Evolutionary conservation across 1,140 invertebrate genomes (phyloP).

Genomic region (Ceratina australensis): DNA sequence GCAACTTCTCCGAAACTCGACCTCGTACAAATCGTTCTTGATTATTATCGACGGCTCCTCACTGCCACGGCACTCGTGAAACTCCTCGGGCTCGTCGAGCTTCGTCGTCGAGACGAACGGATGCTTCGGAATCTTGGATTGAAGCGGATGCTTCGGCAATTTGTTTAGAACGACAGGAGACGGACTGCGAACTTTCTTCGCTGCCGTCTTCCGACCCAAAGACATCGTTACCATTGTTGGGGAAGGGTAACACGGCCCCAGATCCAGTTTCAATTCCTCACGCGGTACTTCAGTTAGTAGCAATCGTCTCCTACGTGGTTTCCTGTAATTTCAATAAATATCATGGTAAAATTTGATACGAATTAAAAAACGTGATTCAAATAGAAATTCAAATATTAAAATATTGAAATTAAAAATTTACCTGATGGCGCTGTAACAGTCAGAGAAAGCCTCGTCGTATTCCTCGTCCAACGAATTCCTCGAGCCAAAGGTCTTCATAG

Average conservation of each 20-base stretch:
- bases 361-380: neutral
- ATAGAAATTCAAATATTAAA: neutral
- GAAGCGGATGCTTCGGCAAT: conserved; percentile 17
- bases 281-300: conserved; percentile 60
- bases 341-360: neutral
- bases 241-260: conserved; percentile 37
- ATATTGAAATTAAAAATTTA: neutral
- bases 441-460: neutral
- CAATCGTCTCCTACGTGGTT: conserved; percentile 10
- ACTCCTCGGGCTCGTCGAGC: neutral
- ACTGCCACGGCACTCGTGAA: neutral
- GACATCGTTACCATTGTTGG: neutral
- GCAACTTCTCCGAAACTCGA: conserved; percentile 45
- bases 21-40: conserved; percentile 29
- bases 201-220: neutral
- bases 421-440: neutral
- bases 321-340: neutral
- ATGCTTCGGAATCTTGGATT: conserved; percentile 46
- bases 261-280: conserved; percentile 49
- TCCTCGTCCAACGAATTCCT: neutral
- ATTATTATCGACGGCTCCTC: neutral
- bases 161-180: accelerated
- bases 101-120: conserved; percentile 46
- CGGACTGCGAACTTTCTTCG: neutral
- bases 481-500: conserved; percentile 40